phyloP scores from a whole-genome alignment of 2,888 invertebrate species.

The Volucella bombylans region DNA sequence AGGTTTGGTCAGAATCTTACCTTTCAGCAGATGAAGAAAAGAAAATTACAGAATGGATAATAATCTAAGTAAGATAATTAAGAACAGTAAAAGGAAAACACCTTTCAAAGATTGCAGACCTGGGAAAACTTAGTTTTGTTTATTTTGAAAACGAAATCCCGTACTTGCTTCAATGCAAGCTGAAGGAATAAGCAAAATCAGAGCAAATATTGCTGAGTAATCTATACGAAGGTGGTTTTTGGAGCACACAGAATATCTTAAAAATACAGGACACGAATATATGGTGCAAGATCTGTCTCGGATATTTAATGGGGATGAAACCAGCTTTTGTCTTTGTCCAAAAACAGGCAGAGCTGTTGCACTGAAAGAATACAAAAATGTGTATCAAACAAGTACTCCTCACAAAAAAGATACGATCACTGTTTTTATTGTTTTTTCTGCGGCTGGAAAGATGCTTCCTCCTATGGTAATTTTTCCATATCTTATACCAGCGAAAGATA shows the following conservation, averaged over 20 bases:
- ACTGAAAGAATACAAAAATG: too few relatives aligned
- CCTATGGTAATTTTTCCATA: constrained; percentile 20
- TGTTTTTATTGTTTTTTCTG: too few relatives aligned
- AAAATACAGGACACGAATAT: constrained; percentile 28
- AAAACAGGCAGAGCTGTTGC: too few relatives aligned
- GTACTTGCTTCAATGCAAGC: constrained; percentile 38
- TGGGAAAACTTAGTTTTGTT: constrained; percentile 38
- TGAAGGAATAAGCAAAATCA: constrained; percentile 30
- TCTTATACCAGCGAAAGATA: too few relatives aligned
- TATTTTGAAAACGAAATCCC: constrained; percentile 33
- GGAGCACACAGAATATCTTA: constrained; percentile 25
- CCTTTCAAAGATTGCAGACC: too few relatives aligned
- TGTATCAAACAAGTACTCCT: constrained; percentile 16
- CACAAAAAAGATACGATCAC: constrained; percentile 16
- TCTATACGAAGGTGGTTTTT: constrained; percentile 17
- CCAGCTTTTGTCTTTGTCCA: too few relatives aligned
- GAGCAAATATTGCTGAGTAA: constrained; percentile 25
- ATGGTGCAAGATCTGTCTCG: constrained; percentile 21
- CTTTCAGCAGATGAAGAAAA: too few relatives aligned
- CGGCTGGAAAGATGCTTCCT: constrained; percentile 13
- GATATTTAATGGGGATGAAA: constrained; percentile 21
- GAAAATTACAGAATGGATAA: too few relatives aligned
- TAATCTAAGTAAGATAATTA: too few relatives aligned
- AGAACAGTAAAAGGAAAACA: too few relatives aligned
- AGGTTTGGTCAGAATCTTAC: too few relatives aligned